Percentiles rank a stretch among this genome's conserved stretches.
Evolutionary conservation across 2,113 vertebrate species (phyloP).

Genomic region (Alces alces): DNA sequence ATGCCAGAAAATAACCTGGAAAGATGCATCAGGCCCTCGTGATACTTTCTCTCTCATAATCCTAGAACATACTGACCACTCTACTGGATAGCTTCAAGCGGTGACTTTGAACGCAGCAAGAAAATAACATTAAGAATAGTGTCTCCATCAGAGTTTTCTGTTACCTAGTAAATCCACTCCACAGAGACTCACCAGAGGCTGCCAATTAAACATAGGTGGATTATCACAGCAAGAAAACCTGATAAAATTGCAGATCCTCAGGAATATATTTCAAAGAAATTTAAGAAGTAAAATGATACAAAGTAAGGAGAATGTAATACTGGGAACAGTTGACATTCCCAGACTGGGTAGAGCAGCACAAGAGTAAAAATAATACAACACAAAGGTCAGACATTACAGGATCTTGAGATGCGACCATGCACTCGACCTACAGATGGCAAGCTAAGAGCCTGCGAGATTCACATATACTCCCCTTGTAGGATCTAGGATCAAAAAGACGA

Average conservation of each 20-base stretch:
- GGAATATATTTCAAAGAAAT: neutral
- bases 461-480: neutral
- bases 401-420: neutral
- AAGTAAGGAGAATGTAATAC: neutral
- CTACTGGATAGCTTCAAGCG: neutral
- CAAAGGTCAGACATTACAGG: neutral
- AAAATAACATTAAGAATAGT: neutral
- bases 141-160: neutral
- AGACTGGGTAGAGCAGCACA: neutral
- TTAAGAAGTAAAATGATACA: neutral
- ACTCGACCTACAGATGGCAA: neutral
- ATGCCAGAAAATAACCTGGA: neutral
- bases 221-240: neutral
- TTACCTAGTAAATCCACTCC: neutral
- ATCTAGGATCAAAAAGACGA: neutral
- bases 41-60: neutral
- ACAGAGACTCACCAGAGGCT: neutral
- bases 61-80: no score
- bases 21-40: neutral
- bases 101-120: neutral
- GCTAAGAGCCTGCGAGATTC: neutral
- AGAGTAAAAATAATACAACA: neutral
- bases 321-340: neutral
- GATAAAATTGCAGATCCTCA: neutral
- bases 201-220: neutral